Evolutionary conservation across 2,888 invertebrate genomes (phyloP), one percentile per base, ranked within the genome.

Genomic region (Melipona beecheii): DNA sequence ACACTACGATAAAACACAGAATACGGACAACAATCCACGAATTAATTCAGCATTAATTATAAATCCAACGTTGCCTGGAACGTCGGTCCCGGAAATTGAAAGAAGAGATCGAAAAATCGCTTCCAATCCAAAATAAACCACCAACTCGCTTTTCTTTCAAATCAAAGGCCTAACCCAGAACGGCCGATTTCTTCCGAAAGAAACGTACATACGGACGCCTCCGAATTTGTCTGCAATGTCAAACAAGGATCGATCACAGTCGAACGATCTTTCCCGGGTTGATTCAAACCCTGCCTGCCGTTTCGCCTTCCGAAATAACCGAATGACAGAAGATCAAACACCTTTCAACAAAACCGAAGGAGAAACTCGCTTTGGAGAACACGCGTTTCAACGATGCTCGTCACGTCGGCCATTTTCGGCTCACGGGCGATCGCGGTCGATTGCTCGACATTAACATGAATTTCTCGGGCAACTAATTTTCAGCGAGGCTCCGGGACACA

Each of bases 391-490:
- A 85, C 78, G 77, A 89, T 89, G 88, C 88, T 87, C 87, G 79
- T 79, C 87, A 77, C 89, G 84, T 87, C 87, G 31, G 89, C 86
- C 78, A 79, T 64, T 69, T 75, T 83, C 81, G 50, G 50, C 50
- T 86, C 78, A 88, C 85, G 80, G 78, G 5, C 81, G 81, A 83
- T 75, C 82, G 75, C 75, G 65, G 73, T 78, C 81, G 87, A 90
- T 89, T 82, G 83, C 86, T 78, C 87, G 83, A 86, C 88, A 90
- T 92, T 91, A 91, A 86, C 91, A 89, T 88, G 89, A 89, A 88
- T 89, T 87, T 88, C 83, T 87, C 87, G 87, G 87, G 81, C 86
- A 89, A 89, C 89, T 90, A 90, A 92, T 91, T 92, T 91, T 81
- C 85, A 87, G 56, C 24, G 73, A 84, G 78, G 70, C 64, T 24